Evolutionary conservation across 2,888 invertebrate genomes (phyloP), one percentile per base, ranked within the genome.

Genomic region (Metalampra italica): DNA sequence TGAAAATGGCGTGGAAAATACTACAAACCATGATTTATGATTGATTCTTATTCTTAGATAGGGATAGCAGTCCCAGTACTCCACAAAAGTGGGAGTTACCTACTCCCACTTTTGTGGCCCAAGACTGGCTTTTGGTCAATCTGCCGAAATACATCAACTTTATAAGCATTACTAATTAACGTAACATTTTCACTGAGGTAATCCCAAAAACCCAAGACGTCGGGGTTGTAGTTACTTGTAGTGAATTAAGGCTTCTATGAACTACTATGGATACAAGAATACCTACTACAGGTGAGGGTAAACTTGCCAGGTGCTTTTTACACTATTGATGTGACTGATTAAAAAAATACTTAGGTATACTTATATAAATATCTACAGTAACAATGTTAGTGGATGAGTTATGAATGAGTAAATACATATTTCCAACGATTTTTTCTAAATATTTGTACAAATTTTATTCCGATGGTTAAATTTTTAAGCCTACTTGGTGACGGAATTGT

Each of bases 341-440:
- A n/a, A n/a, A n/a, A n/a, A n/a, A n/a, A n/a, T 34, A 11, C 7
- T 34, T 34, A 4, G 7, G 8, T 11, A 34, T 7, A 39, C 1
- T 36, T 34, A n/a, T 59, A 63, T 68, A 62, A 59, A 61, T 82
- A 79, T 83, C 84, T 86, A 85, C 82, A 82, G 62, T 70, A 66
- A 65, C 55, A 60, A 72, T 80, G 88, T 88, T 87, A 87, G 88
- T 88, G 68, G 75, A 82, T 84, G 73, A 81, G 80, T 79, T 78
- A n/a, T 73, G 72, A 70, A 73, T 76, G 70, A 66, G 67, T 67
- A 54, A 57, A 61, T 50, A 43, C 39, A 61, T 50, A 43, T 39
- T 48, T 43, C 36, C 29, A 36, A 46, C 40, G 0, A 36, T 51
- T 29, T n/a, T 32, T 53, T 58, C 11, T 38, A 8, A 29, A 39